Base-by-base conservation (phyloP, 2,888 invertebrate species). In the Diplolepis rosae region DNA sequence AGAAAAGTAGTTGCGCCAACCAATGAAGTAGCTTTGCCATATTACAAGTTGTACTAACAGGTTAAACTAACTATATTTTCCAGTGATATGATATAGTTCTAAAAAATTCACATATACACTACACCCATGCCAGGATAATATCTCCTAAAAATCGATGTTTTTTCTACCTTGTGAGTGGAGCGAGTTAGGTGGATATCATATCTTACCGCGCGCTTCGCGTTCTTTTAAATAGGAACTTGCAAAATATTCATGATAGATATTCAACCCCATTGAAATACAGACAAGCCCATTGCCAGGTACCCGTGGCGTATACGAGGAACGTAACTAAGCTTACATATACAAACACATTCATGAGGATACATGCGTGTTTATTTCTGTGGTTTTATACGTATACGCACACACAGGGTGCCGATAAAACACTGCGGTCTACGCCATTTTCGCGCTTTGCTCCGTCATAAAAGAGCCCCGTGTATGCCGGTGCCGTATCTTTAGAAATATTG, bases 401-500 rank as follows among this genome's bases (percentile, higher is more conserved):
- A 51, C 15, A 24, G 24, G 51, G 69, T 51, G 72, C 72, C 74
- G 76, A 80, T 81, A 79, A 79, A 79, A 77, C 71, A 72, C 72
- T 61, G 75, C 74, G 71, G 72, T 75, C 73, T 83, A 80, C 79
- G 83, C 82, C 79, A 82, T 78, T 80, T 80, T 82, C 82, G 81
- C 81, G 65, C 79, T 80, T 74, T 78, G 80, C 77, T 77, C 80
- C 81, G 73, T 84, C 83, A 80, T 85, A 86, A 86, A 85, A 84
- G 83, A 81, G 80, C 80, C 76, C 72, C 75, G 77, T 71, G 75
- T 71, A 70, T 73, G 73, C 74, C 70, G 71, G 78, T 78, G 77
- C 74, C 74, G 84, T 84, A 84, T 85, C 85, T 86, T 87, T 85
- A 85, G 84, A 87, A 87, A 87, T 87, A 87, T 87, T 86, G 87